Evolutionary conservation across 1,140 invertebrate species (phyloP).

Genomic region (Ectropis grisescens): DNA sequence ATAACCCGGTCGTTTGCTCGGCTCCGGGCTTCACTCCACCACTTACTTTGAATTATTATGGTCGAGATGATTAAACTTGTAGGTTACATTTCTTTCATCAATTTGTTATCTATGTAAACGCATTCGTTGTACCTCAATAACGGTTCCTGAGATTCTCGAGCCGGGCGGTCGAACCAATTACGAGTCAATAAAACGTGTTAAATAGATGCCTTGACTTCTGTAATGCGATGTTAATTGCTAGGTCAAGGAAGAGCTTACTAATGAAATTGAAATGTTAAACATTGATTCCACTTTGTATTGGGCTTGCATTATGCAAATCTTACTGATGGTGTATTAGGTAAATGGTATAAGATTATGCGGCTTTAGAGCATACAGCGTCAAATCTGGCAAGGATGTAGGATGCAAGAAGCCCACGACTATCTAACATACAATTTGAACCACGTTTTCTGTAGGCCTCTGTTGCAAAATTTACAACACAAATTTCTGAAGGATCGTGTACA

Average conservation of each 20-base stretch:
- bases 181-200: not conserved
- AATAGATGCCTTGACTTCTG: constrained; percentile 1
- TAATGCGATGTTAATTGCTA: constrained; percentile 2
- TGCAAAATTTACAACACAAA: too few species aligned
- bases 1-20: constrained; percentile 25
- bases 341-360: too few species aligned
- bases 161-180: not conserved
- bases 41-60: constrained; percentile 1
- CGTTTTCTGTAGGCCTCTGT: too few species aligned
- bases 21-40: constrained; percentile 1
- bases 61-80: too few species aligned
- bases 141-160: not conserved
- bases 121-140: not conserved
- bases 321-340: too few species aligned
- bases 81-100: not conserved
- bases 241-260: constrained; percentile 7
- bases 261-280: too few species aligned
- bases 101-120: not conserved
- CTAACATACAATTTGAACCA: too few species aligned
- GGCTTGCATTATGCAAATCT: constrained; percentile 10
- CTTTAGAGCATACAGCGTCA: too few species aligned
- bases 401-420: too few species aligned
- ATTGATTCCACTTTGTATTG: too few species aligned
- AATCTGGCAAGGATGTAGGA: too few species aligned
- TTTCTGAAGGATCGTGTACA: too few species aligned